phyloP scores from a whole-genome alignment of 2,113 vertebrate genomes.

The Mesoclemmys tuberculata region DNA sequence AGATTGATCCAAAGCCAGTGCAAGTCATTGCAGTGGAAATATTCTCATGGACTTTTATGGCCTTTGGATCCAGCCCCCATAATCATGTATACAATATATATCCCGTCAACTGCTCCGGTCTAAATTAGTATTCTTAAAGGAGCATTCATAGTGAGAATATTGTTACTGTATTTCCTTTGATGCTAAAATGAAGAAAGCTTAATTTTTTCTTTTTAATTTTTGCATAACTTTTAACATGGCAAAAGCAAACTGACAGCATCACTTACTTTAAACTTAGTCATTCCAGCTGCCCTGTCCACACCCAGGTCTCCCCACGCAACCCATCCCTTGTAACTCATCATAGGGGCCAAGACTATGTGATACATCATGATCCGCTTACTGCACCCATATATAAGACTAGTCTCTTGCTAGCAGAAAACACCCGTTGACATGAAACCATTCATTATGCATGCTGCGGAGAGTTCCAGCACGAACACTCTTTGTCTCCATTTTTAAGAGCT shows the following conservation, averaged over 20 bases:
- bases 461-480: not conserved
- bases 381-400: not conserved
- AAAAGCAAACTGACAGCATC: not conserved
- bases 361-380: not conserved
- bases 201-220: not conserved
- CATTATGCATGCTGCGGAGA: not conserved
- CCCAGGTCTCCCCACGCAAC: not conserved
- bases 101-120: not conserved
- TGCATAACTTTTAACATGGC: not conserved
- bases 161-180: not conserved
- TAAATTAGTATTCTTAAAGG: not conserved
- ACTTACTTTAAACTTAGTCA: fast-evolving
- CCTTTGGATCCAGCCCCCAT: not conserved
- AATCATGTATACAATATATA: not conserved
- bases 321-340: not conserved
- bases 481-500: not conserved
- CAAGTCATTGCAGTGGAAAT: not conserved
- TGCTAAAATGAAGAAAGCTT: not conserved
- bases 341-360: not conserved
- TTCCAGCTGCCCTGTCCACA: not conserved
- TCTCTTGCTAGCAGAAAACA: slow-evolving; percentile 17
- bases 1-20: not conserved
- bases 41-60: not conserved
- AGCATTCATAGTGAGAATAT: not conserved
- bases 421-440: slow-evolving; percentile 17